A percentile compares a stretch with the other conserved stretches of the same genome.
These are phyloP conservation scores for Gonioctena quinquepunctata DNA, from an alignment of 1,140 invertebrate genomes.

Conservation along the genomic window DNA sequence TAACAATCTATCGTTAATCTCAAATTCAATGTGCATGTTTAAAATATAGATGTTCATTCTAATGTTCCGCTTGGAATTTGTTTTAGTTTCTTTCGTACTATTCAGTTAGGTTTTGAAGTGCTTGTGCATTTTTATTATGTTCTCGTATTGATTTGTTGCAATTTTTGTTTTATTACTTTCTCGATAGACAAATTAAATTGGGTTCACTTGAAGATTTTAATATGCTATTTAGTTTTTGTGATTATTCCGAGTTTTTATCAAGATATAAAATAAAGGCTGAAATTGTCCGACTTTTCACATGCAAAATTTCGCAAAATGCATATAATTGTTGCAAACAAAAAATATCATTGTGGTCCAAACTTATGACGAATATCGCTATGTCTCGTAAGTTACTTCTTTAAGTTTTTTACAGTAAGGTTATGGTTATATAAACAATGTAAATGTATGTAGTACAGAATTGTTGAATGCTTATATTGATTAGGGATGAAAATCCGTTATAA, in stretches of 20 bases:
- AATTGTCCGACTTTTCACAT: background rate
- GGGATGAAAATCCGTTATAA: background rate
- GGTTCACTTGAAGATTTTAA: too few species aligned
- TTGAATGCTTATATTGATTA: background rate
- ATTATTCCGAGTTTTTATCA: too few species aligned
- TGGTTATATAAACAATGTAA: constrained; percentile 23
- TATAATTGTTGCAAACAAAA: constrained; percentile 14
- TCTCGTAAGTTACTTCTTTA: constrained; percentile 27
- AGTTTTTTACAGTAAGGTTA: constrained; percentile 35
- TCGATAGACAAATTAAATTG: too few species aligned
- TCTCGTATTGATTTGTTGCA: background rate
- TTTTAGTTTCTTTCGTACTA: constrained; percentile 13
- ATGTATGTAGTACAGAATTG: constrained; percentile 29
- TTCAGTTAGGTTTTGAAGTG: background rate
- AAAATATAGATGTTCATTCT: constrained; percentile 3
- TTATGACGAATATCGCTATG: constrained; percentile 32
- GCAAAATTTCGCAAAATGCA: constrained; percentile 6
- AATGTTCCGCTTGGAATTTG: constrained; percentile 9
- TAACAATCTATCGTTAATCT: constrained; percentile 27
- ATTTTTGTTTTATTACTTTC: background rate
- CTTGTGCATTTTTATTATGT: background rate
- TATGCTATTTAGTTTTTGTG: too few species aligned
- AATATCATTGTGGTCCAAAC: constrained; percentile 27
- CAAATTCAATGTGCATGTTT: constrained; percentile 7
- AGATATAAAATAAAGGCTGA: background rate